Conservation (phyloP, 2,113 vertebrate species). For the Myrmecophaga tridactyla region DNA sequence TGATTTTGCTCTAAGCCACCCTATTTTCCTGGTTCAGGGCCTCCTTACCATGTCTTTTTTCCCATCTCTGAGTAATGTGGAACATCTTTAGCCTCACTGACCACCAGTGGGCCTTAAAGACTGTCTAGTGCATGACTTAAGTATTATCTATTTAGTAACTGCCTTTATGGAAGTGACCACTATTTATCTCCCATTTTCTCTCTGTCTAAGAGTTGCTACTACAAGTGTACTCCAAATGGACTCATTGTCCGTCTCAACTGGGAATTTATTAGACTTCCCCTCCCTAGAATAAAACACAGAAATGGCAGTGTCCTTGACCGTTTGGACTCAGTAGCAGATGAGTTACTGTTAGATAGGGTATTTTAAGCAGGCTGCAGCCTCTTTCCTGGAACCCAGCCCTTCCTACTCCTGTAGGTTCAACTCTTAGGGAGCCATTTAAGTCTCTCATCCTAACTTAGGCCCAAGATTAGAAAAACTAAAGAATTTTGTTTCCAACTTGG, state of each 20-base stretch:
- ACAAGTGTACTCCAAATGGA: not conserved
- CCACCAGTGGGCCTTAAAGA: not conserved
- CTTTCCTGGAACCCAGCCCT: not conserved
- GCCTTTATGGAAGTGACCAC: not conserved
- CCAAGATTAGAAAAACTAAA: not conserved
- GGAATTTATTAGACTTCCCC: constrained; percentile 22
- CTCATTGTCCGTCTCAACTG: not conserved
- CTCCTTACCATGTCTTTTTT: not conserved
- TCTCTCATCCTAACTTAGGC: not conserved
- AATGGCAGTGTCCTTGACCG: not conserved
- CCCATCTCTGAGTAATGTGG: not conserved
- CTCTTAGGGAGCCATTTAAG: not conserved
- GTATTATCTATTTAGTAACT: not conserved
- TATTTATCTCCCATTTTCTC: constrained; percentile 26
- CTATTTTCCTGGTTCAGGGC: not conserved
- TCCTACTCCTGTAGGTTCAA: not conserved
- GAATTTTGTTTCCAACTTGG: constrained; percentile 49
- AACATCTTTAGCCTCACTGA: not conserved
- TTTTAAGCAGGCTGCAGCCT: not conserved
- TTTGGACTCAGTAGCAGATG: not conserved
- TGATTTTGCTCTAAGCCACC: not conserved
- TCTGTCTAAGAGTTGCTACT: not conserved
- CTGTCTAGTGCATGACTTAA: not conserved
- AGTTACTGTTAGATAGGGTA: not conserved
- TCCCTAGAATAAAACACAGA: constrained; percentile 14